Evolutionary conservation across 1,140 invertebrate genomes (phyloP), one percentile per base, ranked within the genome.

Genomic region (Drosophila parvula): DNA sequence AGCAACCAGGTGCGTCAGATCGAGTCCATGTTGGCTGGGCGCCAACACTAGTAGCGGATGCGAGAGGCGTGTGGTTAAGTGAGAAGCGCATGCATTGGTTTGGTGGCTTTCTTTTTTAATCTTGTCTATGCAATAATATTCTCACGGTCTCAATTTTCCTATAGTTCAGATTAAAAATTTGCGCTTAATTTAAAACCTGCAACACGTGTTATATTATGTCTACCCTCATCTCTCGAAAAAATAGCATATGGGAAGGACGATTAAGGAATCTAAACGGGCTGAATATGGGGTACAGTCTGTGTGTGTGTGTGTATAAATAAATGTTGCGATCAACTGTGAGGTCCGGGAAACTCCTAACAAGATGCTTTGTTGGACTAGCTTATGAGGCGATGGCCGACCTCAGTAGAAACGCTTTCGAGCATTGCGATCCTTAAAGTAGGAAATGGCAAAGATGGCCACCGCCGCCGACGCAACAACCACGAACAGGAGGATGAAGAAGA

Each of bases 391-490:
- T 10, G 51, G 18, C 8, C 10, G 12, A 27, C 27, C 67, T 79
- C 55, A 99, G 91, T 99, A 99, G 83, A 99, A 96, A 80, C 97
- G 94, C 93, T 98, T 99, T 89, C 97, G 94, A 76, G 95, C 95
- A 75, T 97, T 96, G 90, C 98, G 97, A 90, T 98, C 98, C 90
- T 98, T 96, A 91, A 98, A 98, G 85, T 97, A 95, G 93, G 98
- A 96, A 60, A 98, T 96, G 40, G 96, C 97, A 53, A 98, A 94
- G 8, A 98, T 96, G 3, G 96, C 95, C 77, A 95, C 94, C 0
- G 95, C 96, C 51, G 97, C 95, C 0, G 98, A 84, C 0, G 95
- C 95, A 10, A 98, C 93, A 5, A 97, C 94, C 11, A 95, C 95
- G 36, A 96, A 93, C 38, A 99, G 93, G 93, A 98, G 96, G 28